These are phyloP conservation scores for Apamea monoglypha DNA, from an alignment of 2,888 invertebrate species.

Conservation along the genomic window DNA sequence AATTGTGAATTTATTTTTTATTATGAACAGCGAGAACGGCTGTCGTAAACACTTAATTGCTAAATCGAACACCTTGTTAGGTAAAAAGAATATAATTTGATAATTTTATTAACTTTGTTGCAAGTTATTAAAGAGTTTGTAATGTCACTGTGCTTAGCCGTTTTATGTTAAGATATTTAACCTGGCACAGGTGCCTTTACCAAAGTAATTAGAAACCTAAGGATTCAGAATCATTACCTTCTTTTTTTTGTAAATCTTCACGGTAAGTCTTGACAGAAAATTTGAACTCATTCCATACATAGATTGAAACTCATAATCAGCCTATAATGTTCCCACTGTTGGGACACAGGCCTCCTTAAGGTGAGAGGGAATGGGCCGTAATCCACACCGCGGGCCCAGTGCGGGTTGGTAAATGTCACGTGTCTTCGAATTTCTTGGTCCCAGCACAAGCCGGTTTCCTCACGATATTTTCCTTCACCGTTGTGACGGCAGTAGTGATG, in stretches of 20 bases:
- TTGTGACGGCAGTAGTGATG: no score
- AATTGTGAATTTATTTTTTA: slow-evolving; percentile 53
- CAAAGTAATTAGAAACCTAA: neutral
- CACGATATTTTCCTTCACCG: no score
- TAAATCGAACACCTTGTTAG: slow-evolving; percentile 50
- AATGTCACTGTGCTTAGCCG: neutral
- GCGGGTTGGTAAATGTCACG: no score
- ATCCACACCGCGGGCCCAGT: no score
- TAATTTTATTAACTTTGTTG: slow-evolving; percentile 32
- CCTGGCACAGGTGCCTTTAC: slow-evolving; percentile 5
- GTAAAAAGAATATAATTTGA: slow-evolving; percentile 33
- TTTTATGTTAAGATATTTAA: neutral
- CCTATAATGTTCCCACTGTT: no score
- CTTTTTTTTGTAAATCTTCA: neutral
- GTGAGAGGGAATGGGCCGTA: no score
- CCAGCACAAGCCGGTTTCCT: no score
- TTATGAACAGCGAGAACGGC: slow-evolving; percentile 29
- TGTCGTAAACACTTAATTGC: slow-evolving; percentile 47
- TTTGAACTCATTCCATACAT: no score
- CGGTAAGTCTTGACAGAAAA: neutral
- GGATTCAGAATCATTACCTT: neutral
- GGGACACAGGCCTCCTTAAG: no score
- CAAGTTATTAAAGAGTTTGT: slow-evolving; percentile 1
- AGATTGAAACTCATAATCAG: no score
- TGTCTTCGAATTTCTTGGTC: no score